A percentile compares a stretch with the other conserved stretches of the same genome.
Conservation (phyloP, 1,140 invertebrate genomes). For the Drosophila parvula region DNA sequence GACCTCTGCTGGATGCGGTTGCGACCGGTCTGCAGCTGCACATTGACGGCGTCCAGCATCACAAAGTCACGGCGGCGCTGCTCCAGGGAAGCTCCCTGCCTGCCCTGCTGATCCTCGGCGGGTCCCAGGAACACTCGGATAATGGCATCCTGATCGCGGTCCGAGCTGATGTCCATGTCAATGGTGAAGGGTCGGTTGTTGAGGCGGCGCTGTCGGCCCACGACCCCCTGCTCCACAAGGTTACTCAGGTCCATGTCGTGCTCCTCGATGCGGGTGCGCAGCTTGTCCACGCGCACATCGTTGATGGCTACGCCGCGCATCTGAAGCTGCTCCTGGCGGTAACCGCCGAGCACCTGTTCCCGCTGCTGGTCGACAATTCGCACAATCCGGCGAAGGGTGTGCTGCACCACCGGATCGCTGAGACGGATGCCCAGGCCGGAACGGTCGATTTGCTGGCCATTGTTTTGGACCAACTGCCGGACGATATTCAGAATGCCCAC, state of each 20-base stretch:
- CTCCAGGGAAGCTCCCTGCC: slow-evolving; percentile 85
- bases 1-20: slow-evolving; percentile 88
- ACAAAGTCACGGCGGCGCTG: slow-evolving; percentile 87
- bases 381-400: slow-evolving; percentile 86
- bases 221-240: slow-evolving; percentile 76
- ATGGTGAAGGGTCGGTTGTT: slow-evolving; percentile 88
- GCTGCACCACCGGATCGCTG: slow-evolving; percentile 87
- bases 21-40: slow-evolving; percentile 87
- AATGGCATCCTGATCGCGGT: slow-evolving; percentile 84
- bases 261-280: slow-evolving; percentile 69
- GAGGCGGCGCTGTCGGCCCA: slow-evolving; percentile 84
- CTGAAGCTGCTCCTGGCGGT: slow-evolving; percentile 83
- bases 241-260: slow-evolving; percentile 65
- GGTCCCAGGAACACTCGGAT: slow-evolving; percentile 86
- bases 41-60: slow-evolving; percentile 88
- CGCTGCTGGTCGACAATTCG: slow-evolving; percentile 85
- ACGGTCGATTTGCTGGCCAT: slow-evolving; percentile 37
- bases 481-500: slow-evolving; percentile 54
- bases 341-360: slow-evolving; percentile 83
- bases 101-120: slow-evolving; percentile 85
- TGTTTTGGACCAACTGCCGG: slow-evolving; percentile 48
- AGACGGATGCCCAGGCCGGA: slow-evolving; percentile 66
- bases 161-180: slow-evolving; percentile 84
- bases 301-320: slow-evolving; percentile 86
- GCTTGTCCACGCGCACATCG: slow-evolving; percentile 85